These are phyloP conservation scores for Dicrurus megarhynchus DNA, from an alignment of 2,113 vertebrate genomes.

Conservation along the genomic window DNA sequence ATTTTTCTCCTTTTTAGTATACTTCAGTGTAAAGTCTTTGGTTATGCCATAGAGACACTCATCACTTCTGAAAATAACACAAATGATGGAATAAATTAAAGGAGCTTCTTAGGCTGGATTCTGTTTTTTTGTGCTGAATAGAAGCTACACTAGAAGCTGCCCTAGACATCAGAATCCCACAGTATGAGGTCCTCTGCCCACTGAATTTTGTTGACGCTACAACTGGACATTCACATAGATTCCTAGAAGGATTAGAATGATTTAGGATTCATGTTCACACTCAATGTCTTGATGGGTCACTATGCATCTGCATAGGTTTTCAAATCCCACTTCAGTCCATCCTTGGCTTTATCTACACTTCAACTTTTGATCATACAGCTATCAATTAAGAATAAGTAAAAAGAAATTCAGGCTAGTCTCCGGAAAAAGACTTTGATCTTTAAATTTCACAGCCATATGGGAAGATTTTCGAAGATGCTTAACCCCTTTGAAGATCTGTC, in stretches of 20 bases:
- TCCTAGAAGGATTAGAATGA: neutral
- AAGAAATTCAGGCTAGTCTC: neutral
- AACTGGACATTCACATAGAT: neutral
- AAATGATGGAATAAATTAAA: neutral
- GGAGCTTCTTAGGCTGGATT: neutral
- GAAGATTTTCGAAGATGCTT: neutral
- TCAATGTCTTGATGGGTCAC: neutral
- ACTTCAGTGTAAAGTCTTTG: neutral
- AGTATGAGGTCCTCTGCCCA: neutral
- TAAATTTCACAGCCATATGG: neutral
- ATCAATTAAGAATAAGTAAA: neutral
- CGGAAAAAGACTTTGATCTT: neutral
- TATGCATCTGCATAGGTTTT: neutral
- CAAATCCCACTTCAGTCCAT: neutral
- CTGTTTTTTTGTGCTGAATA: neutral
- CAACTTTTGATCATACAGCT: neutral
- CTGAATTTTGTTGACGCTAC: rapidly evolving
- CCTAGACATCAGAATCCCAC: neutral
- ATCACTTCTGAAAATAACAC: neutral
- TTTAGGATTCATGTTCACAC: neutral
- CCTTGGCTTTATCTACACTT: neutral
- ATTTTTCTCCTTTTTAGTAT: neutral
- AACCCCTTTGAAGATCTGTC: neutral
- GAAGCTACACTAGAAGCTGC: neutral
- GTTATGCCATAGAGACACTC: neutral